Evolutionary conservation across 2,113 vertebrate genomes (phyloP).

Genomic region (Tetrao urogallus): DNA sequence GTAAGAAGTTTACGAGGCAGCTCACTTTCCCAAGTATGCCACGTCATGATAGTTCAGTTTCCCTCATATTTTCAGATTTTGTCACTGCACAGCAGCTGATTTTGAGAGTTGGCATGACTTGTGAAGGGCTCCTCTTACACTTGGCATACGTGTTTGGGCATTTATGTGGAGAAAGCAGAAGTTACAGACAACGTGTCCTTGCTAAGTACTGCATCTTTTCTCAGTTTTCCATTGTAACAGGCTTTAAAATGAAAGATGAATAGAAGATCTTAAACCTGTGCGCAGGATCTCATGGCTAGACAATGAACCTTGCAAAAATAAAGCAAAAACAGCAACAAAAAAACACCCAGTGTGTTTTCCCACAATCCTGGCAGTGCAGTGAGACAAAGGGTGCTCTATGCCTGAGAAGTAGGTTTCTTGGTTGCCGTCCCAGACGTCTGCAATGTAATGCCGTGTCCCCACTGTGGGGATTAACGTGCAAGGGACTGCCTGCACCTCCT

Average conservation of each 20-base stretch:
- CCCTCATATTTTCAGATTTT: rapidly evolving
- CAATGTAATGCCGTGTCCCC: conserved; percentile 24
- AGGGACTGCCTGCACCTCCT: conserved; percentile 44
- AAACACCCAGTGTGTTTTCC: conserved; percentile 5
- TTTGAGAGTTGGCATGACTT: background rate
- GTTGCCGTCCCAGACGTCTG: conserved; percentile 61
- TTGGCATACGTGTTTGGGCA: background rate
- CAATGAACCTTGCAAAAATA: background rate
- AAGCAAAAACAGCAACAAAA: background rate
- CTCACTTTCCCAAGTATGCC: background rate
- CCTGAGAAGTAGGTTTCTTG: conserved; percentile 67
- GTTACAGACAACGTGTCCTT: background rate
- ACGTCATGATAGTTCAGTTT: background rate
- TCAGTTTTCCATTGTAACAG: background rate
- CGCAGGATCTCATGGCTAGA: conserved; percentile 2
- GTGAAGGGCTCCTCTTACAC: background rate
- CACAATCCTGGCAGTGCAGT: background rate
- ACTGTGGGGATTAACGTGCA: conserved; percentile 43
- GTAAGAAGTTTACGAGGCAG: background rate
- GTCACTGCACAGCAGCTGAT: background rate
- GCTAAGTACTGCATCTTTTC: background rate
- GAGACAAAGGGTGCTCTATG: conserved; percentile 67
- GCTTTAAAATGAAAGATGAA: background rate
- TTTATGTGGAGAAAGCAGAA: background rate
- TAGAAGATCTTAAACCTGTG: background rate